Evolutionary conservation across 2,888 invertebrate genomes (phyloP), one percentile per base, ranked within the genome.

Genomic region (Scrobipalpa atriplicella): DNA sequence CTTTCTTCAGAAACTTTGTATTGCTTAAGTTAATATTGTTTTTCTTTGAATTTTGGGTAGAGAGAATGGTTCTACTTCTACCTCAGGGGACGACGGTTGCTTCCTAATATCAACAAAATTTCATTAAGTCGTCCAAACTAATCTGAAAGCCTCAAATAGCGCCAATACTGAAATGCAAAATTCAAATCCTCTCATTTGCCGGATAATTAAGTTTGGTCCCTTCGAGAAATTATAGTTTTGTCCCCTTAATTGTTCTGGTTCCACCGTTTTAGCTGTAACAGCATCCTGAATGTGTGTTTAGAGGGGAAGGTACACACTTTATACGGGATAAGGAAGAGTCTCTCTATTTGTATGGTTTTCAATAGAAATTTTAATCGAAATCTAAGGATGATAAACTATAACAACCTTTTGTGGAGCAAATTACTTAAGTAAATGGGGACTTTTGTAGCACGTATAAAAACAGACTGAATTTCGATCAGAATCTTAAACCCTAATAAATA

Each of bases 211-310:
- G 67, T 61, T 67, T 64, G 38, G 60, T 54, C 66, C 63, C 41
- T 67, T 66, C 36, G 60, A 64, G 64, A 67, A 67, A 67, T 67
- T 67, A 67, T 67, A 67, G 67, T 67, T 67, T 67, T 54, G 58
- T 56, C 52, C 64, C 58, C 38, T 10, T 67, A 67, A 67, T 67
- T 67, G 61, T 61, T 52, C 67, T 39, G 64, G 43, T 51, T 36
- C 10, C 11, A n/a, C 47, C 56, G 43, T 67, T 64, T 60, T 51
- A 43, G 41, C 38, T 21, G 13, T 18, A 63, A 38, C 51, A 18
- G 63, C 66, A 11, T 38, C 16, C 62, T 54, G 13, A 18, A 18
- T 66, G 38, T 64, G 38, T 47, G 29, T n/a, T n/a, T 16, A 58
- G 38, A 16, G 36, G 38, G 29, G 38, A 16, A 29, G n/a, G 16